phyloP scores from a whole-genome alignment of 2,113 vertebrate species.

The Stegostoma tigrinum region DNA sequence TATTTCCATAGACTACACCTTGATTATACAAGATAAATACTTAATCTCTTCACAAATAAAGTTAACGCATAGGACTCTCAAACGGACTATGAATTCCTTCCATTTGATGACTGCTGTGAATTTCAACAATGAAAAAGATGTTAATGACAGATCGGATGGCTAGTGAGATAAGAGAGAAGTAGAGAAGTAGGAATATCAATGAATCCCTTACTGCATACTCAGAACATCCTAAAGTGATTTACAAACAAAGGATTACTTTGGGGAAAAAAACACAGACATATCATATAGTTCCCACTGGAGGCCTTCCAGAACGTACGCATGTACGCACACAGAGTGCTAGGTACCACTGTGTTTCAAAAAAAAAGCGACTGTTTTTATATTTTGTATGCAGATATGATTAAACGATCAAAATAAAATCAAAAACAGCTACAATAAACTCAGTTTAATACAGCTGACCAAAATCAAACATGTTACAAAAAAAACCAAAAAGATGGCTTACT shows the following conservation, averaged over 20 bases:
- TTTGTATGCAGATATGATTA: not conserved
- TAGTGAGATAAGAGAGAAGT: not conserved
- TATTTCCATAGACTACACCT: not conserved
- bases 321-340: not conserved
- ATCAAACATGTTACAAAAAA: not conserved
- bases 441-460: not conserved
- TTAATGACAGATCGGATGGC: not conserved
- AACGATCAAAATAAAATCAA: not conserved
- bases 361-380: not conserved
- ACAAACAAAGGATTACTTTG: not conserved
- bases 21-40: conserved; percentile 2
- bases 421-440: not conserved
- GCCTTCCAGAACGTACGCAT: too few relatives aligned
- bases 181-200: not conserved
- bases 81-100: not conserved
- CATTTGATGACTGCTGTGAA: not conserved
- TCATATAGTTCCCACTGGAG: not conserved
- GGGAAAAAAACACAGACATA: not conserved
- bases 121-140: not conserved
- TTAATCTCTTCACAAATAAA: not conserved
- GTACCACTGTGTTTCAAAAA: not conserved
- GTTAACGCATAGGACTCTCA: not conserved
- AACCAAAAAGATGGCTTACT: not conserved
- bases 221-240: not conserved
- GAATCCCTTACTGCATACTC: not conserved